Percentiles rank a stretch among this genome's conserved stretches.
Evolutionary conservation across 2,797 vertebrate genomes (phyloP).

Genomic region (Heterohyrax brucei): DNA sequence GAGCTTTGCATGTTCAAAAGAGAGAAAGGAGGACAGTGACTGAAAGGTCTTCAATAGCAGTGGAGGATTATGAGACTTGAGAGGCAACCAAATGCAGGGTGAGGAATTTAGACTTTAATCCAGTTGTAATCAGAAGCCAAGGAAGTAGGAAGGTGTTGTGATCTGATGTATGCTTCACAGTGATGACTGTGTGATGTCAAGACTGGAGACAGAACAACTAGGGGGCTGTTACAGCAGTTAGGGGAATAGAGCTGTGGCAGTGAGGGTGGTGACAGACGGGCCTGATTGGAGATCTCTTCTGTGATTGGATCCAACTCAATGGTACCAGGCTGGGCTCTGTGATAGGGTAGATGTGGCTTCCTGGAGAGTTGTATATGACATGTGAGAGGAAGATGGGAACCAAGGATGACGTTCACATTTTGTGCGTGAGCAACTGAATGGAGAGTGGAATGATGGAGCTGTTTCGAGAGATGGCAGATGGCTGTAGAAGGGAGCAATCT

Average conservation of each 20-base stretch:
- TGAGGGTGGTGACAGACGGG: not conserved
- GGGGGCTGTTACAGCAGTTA: not conserved
- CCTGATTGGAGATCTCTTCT: not conserved
- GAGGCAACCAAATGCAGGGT: not conserved
- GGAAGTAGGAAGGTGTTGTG: not conserved
- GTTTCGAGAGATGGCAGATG: not conserved
- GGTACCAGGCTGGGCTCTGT: not conserved
- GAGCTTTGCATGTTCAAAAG: not conserved
- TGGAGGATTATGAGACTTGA: not conserved
- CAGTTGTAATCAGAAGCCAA: not conserved
- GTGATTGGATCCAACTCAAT: not conserved
- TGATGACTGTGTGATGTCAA: not conserved
- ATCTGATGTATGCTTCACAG: conserved; percentile 6
- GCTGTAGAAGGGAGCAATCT: not conserved
- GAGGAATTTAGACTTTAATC: not conserved
- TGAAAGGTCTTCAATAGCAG: not conserved
- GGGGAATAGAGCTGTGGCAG: not conserved
- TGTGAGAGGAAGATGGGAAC: not conserved
- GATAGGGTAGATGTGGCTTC: not conserved
- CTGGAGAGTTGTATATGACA: not conserved
- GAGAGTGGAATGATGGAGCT: not conserved
- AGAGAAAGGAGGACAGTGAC: not conserved
- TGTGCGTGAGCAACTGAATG: not conserved
- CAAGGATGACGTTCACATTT: not conserved
- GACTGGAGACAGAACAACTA: not conserved